Evolutionary conservation across 2,113 vertebrate species (phyloP), one percentile per base, ranked within the genome.

Genomic region (Casuarius casuarius): DNA sequence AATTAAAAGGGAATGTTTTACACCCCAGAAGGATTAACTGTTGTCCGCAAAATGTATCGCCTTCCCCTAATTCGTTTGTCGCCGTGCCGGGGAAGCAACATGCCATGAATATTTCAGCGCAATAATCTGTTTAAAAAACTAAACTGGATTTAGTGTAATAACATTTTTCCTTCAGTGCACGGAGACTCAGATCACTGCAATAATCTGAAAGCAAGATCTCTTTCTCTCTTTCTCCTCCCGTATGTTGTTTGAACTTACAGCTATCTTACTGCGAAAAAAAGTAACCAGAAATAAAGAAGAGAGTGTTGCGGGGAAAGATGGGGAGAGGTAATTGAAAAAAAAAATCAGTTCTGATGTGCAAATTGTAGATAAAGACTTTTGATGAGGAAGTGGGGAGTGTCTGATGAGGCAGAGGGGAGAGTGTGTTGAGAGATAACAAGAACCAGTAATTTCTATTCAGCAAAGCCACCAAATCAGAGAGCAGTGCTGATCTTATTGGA

Each of bases 381-480:
- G 84, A 93, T 96, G 93, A 94, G 94, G 61, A 77, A 86, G 92
- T 82, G 75, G 58, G 94, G 84, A 74, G 84, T 87, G 87, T 23
- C 95, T 96, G 84, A 94, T 88, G 94, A 94, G 92, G 72, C 78
- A 84, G 89, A 92, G 71, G 10, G 78, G 72, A 78, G 84, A 95
- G 54, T 22, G 94, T 92, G 88, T 94, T 86, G 94, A 93, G 87
- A 94, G 95, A 73, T 96, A 96, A 97, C 94, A 96, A 97, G 95
- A 96, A 93, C 84, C 96, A 97, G 97, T 97, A 96, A 97, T 98
- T 84, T 97, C 97, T 97, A 97, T 98, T 97, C 95, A 92, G 94
- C 83, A 92, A 90, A 94, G 89, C 91, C 92, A 92, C 97, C 98
- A 97, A 98, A 98, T 98, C 98, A 98, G 98, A 97, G 67, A 84